These are phyloP conservation scores for Hippolais icterina DNA, from an alignment of 2,113 vertebrate genomes.

Conservation along the genomic window DNA sequence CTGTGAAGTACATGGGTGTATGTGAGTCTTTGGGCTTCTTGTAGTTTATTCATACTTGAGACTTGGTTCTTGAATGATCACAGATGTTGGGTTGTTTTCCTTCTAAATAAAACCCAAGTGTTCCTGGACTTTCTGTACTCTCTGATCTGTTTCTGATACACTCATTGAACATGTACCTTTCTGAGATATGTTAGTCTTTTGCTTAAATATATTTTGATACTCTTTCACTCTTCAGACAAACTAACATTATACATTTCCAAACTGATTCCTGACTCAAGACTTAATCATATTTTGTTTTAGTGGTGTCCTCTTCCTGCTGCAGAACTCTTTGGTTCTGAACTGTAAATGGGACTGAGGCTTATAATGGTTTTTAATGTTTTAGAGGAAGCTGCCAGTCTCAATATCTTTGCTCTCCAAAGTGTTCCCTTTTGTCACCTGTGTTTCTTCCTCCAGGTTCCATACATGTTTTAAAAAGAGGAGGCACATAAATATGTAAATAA, in stretches of 20 bases:
- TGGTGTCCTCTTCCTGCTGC: background rate
- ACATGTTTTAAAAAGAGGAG: background rate
- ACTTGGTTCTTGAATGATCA: background rate
- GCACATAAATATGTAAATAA: background rate
- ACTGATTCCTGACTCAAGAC: background rate
- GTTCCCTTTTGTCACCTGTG: background rate
- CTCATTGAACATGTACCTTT: background rate
- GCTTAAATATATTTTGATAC: background rate
- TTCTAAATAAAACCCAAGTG: background rate
- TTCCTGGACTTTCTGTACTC: background rate
- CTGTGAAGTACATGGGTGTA: background rate
- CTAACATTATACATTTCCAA: background rate
- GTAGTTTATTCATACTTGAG: background rate
- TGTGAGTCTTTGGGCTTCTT: background rate
- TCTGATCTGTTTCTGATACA: background rate
- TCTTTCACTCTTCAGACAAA: background rate
- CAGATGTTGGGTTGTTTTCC: background rate
- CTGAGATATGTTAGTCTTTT: background rate
- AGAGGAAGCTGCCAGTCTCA: background rate
- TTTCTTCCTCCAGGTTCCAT: background rate
- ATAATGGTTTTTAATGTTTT: background rate
- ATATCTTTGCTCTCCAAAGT: background rate
- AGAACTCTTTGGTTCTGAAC: background rate
- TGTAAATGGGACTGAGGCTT: background rate
- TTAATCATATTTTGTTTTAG: background rate